Percentiles rank a stretch among this genome's conserved stretches.
These are phyloP conservation scores for Perodicticus potto DNA, from an alignment of 2,797 vertebrate species.

Conservation along the genomic window DNA sequence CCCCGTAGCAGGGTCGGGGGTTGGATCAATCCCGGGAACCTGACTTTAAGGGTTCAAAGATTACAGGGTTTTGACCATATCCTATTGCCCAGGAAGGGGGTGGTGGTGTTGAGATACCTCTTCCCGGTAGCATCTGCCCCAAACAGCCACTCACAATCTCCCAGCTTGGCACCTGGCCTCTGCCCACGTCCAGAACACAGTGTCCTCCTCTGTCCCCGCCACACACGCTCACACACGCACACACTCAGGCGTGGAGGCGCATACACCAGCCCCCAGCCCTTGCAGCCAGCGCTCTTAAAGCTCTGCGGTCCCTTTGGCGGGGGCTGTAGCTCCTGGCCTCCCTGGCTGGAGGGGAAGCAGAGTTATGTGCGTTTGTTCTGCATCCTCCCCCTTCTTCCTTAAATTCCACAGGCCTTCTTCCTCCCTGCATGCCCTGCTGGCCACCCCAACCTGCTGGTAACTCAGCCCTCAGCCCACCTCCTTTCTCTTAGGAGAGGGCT, in stretches of 20 bases:
- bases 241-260: constrained; percentile 73
- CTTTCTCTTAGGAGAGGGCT: not conserved
- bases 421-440: not conserved
- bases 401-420: not conserved
- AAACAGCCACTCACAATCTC: constrained; percentile 70
- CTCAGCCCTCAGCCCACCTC: constrained; percentile 36
- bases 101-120: constrained; percentile 24
- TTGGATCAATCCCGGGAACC: constrained; percentile 15
- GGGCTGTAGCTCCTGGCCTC: not conserved
- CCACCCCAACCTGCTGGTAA: not conserved
- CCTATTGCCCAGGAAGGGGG: constrained; percentile 46
- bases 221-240: constrained; percentile 70
- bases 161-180: constrained; percentile 77
- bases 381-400: not conserved
- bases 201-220: constrained; percentile 80
- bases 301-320: not conserved
- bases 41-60: constrained; percentile 35
- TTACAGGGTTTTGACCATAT: constrained; percentile 39
- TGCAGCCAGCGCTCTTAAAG: not conserved
- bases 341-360: not conserved
- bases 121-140: constrained; percentile 66
- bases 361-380: not conserved
- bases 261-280: not conserved
- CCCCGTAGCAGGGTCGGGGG: not conserved
- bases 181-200: constrained; percentile 81